Evolutionary conservation across 1,140 invertebrate species (phyloP).

Genomic region (Paraescarpia echinospica): DNA sequence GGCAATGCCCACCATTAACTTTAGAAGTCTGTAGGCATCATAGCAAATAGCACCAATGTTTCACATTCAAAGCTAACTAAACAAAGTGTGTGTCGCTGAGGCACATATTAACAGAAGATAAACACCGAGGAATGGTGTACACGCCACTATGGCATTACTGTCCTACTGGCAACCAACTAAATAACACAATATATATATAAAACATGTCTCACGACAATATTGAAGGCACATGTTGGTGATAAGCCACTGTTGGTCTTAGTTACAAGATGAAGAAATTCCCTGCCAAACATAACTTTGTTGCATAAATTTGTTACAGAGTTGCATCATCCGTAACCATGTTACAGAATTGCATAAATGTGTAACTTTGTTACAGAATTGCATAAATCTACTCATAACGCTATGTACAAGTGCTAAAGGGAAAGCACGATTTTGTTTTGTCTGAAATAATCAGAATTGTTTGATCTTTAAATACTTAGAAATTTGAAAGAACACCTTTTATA

Average conservation of each 20-base stretch:
- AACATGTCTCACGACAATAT: not conserved
- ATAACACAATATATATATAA: not conserved
- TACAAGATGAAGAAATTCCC: not conserved
- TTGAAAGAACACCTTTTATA: too few relatives aligned
- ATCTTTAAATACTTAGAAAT: too few relatives aligned
- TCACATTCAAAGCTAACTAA: not conserved
- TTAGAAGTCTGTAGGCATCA: not conserved
- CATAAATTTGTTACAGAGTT: not conserved
- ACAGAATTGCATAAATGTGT: not conserved
- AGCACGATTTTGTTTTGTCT: too few relatives aligned
- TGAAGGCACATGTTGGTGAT: not conserved
- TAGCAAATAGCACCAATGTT: too few relatives aligned
- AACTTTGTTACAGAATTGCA: not conserved
- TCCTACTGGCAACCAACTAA: not conserved
- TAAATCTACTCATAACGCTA: not conserved
- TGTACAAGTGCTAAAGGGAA: not conserved
- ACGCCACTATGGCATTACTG: not conserved
- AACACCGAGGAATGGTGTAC: not conserved
- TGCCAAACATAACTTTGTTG: not conserved
- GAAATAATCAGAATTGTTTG: too few relatives aligned
- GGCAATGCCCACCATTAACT: not conserved
- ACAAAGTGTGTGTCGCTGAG: not conserved
- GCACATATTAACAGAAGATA: too few relatives aligned
- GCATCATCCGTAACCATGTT: not conserved
- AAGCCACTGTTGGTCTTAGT: not conserved